phyloP scores from a whole-genome alignment of 92 coral and sea anemone genomes.

The Pocillopora meandrina region DNA sequence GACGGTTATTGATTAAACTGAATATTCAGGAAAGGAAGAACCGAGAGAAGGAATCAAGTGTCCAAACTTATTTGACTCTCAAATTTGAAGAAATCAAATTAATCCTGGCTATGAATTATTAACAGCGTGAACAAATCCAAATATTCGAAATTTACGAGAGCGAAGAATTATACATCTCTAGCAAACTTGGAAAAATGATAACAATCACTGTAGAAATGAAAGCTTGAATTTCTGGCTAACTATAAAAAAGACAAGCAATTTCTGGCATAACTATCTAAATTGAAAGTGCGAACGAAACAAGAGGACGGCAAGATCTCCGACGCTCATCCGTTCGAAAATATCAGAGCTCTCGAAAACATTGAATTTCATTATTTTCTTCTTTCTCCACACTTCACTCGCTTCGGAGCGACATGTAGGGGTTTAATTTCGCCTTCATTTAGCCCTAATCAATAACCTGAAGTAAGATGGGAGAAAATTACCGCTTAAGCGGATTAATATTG shows the following conservation, averaged over 20 bases:
- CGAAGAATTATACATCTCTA: background rate
- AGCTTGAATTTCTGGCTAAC: background rate
- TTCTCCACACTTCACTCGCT: background rate
- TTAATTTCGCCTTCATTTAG: constrained; percentile 1
- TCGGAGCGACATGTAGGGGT: background rate
- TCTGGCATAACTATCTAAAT: background rate
- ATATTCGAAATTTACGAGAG: constrained; percentile 10
- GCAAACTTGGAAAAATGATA: background rate
- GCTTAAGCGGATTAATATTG: constrained; percentile 13
- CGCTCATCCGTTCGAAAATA: background rate
- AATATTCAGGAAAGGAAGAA: background rate
- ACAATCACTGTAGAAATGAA: background rate
- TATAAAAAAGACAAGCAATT: background rate
- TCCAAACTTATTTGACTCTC: constrained; percentile 9
- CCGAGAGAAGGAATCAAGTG: constrained; percentile 5
- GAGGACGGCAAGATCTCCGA: background rate
- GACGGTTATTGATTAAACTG: constrained; percentile 32
- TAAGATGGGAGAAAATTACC: constrained; percentile 10
- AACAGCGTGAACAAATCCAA: background rate
- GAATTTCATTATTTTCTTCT: background rate
- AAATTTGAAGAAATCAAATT: constrained; percentile 31
- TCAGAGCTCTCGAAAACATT: background rate
- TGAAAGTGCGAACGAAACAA: background rate
- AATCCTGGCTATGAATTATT: constrained; percentile 7
- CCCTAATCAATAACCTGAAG: background rate